Evolutionary conservation across 2,113 vertebrate genomes (phyloP), one percentile per base, ranked within the genome.

Genomic region (Anoura caudifer): DNA sequence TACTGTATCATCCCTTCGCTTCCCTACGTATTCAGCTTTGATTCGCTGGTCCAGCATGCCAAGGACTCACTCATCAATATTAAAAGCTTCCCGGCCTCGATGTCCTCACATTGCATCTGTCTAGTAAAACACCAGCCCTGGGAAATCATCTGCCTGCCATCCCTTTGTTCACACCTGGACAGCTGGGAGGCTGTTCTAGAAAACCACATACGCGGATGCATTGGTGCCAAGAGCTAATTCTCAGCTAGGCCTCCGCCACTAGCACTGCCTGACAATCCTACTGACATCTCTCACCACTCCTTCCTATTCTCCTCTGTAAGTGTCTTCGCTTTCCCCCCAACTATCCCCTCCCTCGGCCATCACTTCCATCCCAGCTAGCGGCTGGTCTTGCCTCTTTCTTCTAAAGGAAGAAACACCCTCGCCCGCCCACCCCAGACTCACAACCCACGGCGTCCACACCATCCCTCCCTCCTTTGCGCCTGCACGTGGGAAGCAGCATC

Each of bases 381-480:
- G 33, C 2, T 6, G 33, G 8, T 33, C 61, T 84, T 47, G 43
- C 19, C 52, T 83, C 77, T 43, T 76, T 56, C 73, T 41, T 45
- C 43, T n/a, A 28, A 41, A 31, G 41, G 22, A 69, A 45, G 79
- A 41, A 81, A 43, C 17, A 19, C 2, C 28, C 1, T 33, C 52
- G 24, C 11, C 7, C 24, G 14, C 0, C 2, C 13, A 31, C 31
- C 7, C 6, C 17, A 28, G 47, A 61, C 19, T 69, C 12, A 7
- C n/a, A 75, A 17, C 33, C 31, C 3, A 6, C 28, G 20, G 15
- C 5, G 0, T 13, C 20, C 5, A 2, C 12, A 9, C 17, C 0
- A 2, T 12, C 45, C 36, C 22, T 16, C 17, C 56, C 11, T 9
- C 77, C 19, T 81, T 20, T 12, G 28, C 43, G 36, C 15, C n/a